phyloP scores from a whole-genome alignment of 2,113 vertebrate species.

The Pituophis catenifer region DNA sequence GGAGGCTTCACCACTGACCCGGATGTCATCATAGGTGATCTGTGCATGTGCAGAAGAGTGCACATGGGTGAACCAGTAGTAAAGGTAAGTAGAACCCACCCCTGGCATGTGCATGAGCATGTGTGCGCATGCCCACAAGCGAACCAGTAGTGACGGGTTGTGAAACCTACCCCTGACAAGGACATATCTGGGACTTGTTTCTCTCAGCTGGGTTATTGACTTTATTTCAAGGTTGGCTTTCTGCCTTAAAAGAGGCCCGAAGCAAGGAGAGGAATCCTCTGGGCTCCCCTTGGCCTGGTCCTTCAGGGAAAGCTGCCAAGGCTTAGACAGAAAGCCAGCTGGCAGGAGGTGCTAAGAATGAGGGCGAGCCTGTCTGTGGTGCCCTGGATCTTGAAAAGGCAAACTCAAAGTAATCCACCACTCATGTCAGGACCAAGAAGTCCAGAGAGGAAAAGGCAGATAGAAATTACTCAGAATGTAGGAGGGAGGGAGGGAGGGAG shows the following conservation, averaged over 20 bases:
- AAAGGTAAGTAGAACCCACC: too few relatives aligned
- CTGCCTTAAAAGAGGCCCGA: constrained; percentile 2
- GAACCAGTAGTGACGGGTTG: too few relatives aligned
- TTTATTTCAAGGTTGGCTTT: not conserved
- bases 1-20: too few relatives aligned
- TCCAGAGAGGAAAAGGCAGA: too few relatives aligned
- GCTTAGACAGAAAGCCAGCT: not conserved
- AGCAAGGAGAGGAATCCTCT: not conserved
- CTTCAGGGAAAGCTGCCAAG: not conserved
- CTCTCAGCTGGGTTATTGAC: not conserved
- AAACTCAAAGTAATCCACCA: not conserved
- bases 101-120: too few relatives aligned
- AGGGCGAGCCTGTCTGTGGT: not conserved
- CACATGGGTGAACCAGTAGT: too few relatives aligned
- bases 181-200: not conserved
- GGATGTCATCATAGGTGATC: too few relatives aligned
- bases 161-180: too few relatives aligned
- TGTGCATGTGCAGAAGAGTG: too few relatives aligned
- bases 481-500: too few relatives aligned
- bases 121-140: too few relatives aligned
- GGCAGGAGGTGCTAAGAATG: not conserved
- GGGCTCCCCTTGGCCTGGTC: not conserved
- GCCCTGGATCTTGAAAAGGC: not conserved
- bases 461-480: not conserved
- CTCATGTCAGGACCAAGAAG: not conserved